phyloP scores from a whole-genome alignment of 92 coral and sea anemone species.

The Actinostola sp. region DNA sequence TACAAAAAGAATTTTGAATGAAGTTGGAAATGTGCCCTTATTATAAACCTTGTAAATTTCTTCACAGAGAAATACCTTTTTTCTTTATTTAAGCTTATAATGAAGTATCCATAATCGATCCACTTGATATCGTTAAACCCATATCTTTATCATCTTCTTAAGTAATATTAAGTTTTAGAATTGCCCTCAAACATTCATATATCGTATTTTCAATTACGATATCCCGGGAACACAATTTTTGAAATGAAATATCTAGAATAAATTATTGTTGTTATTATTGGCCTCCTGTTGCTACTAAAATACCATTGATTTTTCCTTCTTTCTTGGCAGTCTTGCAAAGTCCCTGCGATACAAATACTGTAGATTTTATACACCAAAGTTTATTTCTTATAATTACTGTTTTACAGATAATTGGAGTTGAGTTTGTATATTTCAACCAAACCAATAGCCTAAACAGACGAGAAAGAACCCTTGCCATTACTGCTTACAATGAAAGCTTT shows the following conservation, averaged over 20 bases:
- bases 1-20: neutral
- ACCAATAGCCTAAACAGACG: slow-evolving; percentile 86
- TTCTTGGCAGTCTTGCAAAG: too few relatives aligned
- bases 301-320: neutral
- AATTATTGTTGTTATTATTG: slow-evolving; percentile 15
- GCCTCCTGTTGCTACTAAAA: neutral
- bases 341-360: neutral
- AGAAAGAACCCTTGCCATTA: slow-evolving; percentile 80
- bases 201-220: neutral
- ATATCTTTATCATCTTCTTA: too few relatives aligned
- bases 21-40: neutral
- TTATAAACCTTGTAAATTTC: neutral
- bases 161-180: too few relatives aligned
- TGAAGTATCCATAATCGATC: too few relatives aligned
- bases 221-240: neutral
- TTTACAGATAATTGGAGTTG: slow-evolving; percentile 97
- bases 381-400: too few relatives aligned
- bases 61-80: too few relatives aligned
- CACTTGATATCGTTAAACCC: too few relatives aligned
- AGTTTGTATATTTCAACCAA: slow-evolving; percentile 91
- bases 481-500: slow-evolving; percentile 93
- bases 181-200: too few relatives aligned
- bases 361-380: too few relatives aligned
- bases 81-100: too few relatives aligned
- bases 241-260: slow-evolving; percentile 11